A percentile compares a stretch with the other conserved stretches of the same genome.
phyloP scores from a whole-genome alignment of 2,888 invertebrate genomes.

The Habrosyne pyritoides region DNA sequence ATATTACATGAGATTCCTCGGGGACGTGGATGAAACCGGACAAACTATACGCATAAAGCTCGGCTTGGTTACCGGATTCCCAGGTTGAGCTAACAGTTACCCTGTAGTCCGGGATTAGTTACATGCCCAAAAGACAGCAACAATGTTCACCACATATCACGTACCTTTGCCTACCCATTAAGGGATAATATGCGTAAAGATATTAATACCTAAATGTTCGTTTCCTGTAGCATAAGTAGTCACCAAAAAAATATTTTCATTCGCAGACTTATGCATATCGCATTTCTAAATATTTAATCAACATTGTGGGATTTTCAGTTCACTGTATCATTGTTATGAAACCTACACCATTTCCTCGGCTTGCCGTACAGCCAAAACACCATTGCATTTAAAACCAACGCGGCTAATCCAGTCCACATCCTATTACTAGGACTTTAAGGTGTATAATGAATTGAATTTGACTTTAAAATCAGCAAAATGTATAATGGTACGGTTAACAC shows the following conservation, averaged over 20 bases:
- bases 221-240: not conserved
- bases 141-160: no score
- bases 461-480: slow-evolving; percentile 7
- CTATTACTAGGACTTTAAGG: slow-evolving; percentile 7
- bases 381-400: not conserved
- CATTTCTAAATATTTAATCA: slow-evolving; percentile 15
- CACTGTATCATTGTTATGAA: slow-evolving; percentile 21
- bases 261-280: not conserved
- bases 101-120: no score
- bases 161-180: no score
- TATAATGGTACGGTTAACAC: slow-evolving; percentile 11
- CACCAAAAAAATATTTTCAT: not conserved
- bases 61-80: no score
- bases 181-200: no score
- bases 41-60: no score
- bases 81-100: no score
- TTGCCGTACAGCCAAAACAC: not conserved
- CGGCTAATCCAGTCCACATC: not conserved
- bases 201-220: not conserved
- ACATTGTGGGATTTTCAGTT: slow-evolving; percentile 28
- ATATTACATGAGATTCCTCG: no score
- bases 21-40: no score
- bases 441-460: slow-evolving; percentile 5
- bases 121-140: no score
- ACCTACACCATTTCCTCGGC: slow-evolving; percentile 3